These are phyloP conservation scores for Oncopodura yosiiana DNA, from an alignment of 1,140 invertebrate species.

Conservation along the genomic window DNA sequence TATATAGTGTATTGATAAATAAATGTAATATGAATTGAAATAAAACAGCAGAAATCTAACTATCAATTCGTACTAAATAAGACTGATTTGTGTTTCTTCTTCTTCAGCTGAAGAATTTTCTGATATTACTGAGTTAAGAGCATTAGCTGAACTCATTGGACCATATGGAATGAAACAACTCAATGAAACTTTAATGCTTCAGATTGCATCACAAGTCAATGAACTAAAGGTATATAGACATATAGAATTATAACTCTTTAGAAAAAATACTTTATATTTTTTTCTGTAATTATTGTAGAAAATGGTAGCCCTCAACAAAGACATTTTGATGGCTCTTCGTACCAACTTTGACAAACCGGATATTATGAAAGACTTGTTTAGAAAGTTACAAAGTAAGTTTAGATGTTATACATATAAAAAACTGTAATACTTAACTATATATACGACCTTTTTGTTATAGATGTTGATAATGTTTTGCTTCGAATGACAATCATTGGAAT, in stretches of 20 bases:
- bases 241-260: background rate
- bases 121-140: slow-evolving; percentile 90
- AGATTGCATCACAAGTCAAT: slow-evolving; percentile 92
- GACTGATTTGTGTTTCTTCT: too few species aligned
- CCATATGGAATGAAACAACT: slow-evolving; percentile 97
- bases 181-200: slow-evolving; percentile 95
- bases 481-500: slow-evolving; percentile 97
- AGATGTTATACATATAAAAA: background rate
- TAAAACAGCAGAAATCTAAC: too few species aligned
- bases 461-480: slow-evolving; percentile 87
- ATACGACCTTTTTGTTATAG: slow-evolving; percentile 37
- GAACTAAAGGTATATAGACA: slow-evolving; percentile 64
- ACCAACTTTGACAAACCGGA: slow-evolving; percentile 96
- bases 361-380: slow-evolving; percentile 96
- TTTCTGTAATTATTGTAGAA: slow-evolving; percentile 46
- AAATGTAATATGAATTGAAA: too few species aligned
- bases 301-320: slow-evolving; percentile 83
- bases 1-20: too few species aligned
- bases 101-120: slow-evolving; percentile 99
- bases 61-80: too few species aligned
- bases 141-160: slow-evolving; percentile 92
- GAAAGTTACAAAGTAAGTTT: slow-evolving; percentile 60
- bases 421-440: background rate
- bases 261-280: background rate
- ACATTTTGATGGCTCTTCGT: slow-evolving; percentile 74